Base-by-base conservation (phyloP, 2,797 vertebrate genomes). In the Labroides dimidiatus region DNA sequence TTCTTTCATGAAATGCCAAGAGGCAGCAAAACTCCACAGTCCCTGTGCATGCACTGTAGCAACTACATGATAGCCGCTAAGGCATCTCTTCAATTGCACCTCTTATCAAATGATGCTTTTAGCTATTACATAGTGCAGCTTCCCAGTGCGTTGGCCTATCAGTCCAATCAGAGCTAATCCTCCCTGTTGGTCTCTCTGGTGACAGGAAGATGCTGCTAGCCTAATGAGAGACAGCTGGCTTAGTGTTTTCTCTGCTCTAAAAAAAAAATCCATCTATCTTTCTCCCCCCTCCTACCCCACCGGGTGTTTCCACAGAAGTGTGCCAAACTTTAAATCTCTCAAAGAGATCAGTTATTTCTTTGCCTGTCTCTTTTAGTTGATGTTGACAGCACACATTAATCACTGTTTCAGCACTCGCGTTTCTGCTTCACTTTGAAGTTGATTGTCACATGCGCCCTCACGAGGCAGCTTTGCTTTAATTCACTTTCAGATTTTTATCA, bases 151-250 rank as follows among this genome's bases (percentile, higher is more conserved):
- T 85, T 84, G 65, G 86, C 84, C 87, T 94, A 91, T 92, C 93
- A 90, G 89, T 84, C 91, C 88, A 92, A 94, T 94, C 93, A 89
- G 79, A 90, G 91, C 87, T 93, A 93, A 95, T 93, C 92, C 90
- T 90, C 90, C 88, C 88, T 81, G 89, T 91, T 92, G 91, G 91
- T 93, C 91, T 94, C 92, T 78, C 69, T 77, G 90, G 92, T 93
- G 93, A 94, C 91, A 84, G 79, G 78, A 91, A 90, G 90, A 94
- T 92, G 91, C 90, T 93, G 91, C 87, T 87, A 78, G 82, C 76
- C 86, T 94, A 94, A 95, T 94, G 92, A 93, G 91, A 94, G 91
- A 92, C 94, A 94, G 91, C 92, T 94, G 92, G 91, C 80, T 86
- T 76, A 73, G 72, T 86, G 61, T 84, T 85, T 81, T 83, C 74